Evolutionary conservation across 2,113 vertebrate genomes (phyloP).

Genomic region (Notothenia rossii): DNA sequence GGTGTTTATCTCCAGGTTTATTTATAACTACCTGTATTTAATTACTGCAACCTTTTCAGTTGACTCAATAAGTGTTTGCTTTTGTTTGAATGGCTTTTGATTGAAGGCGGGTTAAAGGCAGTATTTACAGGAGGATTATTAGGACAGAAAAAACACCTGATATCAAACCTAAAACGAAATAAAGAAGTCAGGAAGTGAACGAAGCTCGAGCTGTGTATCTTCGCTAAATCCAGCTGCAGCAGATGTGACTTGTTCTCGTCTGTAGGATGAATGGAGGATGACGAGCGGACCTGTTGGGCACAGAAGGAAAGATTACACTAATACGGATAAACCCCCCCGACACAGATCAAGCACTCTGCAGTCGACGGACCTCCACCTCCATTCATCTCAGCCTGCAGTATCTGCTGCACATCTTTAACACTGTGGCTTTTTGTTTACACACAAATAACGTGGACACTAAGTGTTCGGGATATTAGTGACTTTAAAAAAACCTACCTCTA

Average conservation of each 20-base stretch:
- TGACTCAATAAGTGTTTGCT: too few species aligned
- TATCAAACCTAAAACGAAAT: not conserved
- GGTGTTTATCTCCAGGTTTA: conserved; percentile 30
- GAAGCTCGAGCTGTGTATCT: not conserved
- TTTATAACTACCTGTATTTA: conserved; percentile 9
- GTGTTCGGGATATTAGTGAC: too few species aligned
- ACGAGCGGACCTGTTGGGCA: conserved; percentile 52
- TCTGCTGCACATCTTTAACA: not conserved
- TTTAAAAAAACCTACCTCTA: too few species aligned
- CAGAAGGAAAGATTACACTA: conserved; percentile 66
- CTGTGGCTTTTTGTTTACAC: too few species aligned
- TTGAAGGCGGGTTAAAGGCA: not conserved
- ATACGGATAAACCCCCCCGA: conserved; percentile 59
- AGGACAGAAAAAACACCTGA: too few species aligned
- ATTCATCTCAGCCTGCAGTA: too few species aligned
- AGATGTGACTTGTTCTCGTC: conserved; percentile 38
- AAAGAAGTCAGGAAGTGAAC: not conserved
- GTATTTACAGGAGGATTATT: too few species aligned
- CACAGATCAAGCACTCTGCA: conserved; percentile 37
- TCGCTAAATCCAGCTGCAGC: not conserved
- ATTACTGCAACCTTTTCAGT: not conserved
- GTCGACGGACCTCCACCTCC: not conserved
- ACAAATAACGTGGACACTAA: too few species aligned
- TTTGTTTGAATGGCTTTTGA: not conserved
- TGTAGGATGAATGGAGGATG: conserved; percentile 31